A percentile compares a stretch with the other conserved stretches of the same genome.
phyloP scores from a whole-genome alignment of 2,113 vertebrate genomes.

The Anser cygnoides region DNA sequence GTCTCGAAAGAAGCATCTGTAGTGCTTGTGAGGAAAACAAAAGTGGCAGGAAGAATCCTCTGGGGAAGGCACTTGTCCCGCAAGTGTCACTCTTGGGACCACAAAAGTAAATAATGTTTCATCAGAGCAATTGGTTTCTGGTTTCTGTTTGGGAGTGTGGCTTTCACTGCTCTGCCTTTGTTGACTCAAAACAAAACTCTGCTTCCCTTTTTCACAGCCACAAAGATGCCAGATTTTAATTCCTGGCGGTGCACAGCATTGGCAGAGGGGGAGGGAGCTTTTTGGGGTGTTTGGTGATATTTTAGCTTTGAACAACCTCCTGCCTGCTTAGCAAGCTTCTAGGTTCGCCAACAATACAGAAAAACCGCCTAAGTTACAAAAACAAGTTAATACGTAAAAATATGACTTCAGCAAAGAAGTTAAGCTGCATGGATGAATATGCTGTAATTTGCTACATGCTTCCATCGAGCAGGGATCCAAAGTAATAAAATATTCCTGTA shows the following conservation, averaged over 20 bases:
- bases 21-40: not conserved
- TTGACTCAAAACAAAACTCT: constrained; percentile 28
- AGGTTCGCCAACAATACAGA: not conserved
- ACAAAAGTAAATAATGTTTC: not conserved
- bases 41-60: not conserved
- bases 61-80: not conserved
- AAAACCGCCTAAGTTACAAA: not conserved
- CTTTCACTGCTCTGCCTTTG: not conserved
- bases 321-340: not conserved
- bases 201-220: not conserved
- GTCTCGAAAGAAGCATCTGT: not conserved
- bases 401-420: not conserved
- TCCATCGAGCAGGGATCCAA: not conserved
- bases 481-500: constrained; percentile 62
- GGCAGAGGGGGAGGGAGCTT: not conserved
- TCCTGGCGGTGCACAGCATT: not conserved
- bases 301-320: not conserved
- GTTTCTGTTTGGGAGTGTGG: not conserved
- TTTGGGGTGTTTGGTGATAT: not conserved
- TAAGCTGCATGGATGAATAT: not conserved
- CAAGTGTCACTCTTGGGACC: not conserved
- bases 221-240: not conserved
- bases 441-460: not conserved
- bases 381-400: constrained; percentile 5
- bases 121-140: not conserved